phyloP scores from a whole-genome alignment of 2,113 vertebrate species.

The Pygathrix nemaeus region DNA sequence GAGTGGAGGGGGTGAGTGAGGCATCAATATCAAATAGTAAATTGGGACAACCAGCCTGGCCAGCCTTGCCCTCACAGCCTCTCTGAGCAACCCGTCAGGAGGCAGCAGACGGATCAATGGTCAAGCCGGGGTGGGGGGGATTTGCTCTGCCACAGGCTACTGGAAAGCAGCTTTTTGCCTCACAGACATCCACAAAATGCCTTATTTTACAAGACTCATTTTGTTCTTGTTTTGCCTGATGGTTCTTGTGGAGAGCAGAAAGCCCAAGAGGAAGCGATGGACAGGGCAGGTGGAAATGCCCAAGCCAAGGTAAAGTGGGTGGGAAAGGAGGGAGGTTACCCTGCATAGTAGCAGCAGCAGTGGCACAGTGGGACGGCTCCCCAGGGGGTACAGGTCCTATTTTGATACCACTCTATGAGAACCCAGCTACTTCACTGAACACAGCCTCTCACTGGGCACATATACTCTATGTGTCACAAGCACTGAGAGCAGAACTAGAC shows the following conservation, averaged over 20 bases:
- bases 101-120: constrained; percentile 79
- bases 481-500: not conserved
- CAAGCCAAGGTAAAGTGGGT: constrained; percentile 87
- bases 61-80: not conserved
- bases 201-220: constrained; percentile 84
- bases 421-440: not conserved
- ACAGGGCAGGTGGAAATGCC: constrained; percentile 84
- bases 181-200: constrained; percentile 84
- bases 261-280: constrained; percentile 89
- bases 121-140: constrained; percentile 59
- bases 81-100: not conserved
- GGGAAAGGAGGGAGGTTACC: not conserved
- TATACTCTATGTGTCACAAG: too few relatives aligned
- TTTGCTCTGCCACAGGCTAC: constrained; percentile 70
- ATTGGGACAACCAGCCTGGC: constrained; percentile 24
- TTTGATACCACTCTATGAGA: not conserved
- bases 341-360: not conserved
- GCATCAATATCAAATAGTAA: constrained; percentile 59
- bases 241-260: constrained; percentile 88
- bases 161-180: constrained; percentile 79
- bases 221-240: constrained; percentile 87
- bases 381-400: accelerated
- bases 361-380: not conserved
- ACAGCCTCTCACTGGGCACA: not conserved
- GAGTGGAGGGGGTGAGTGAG: constrained; percentile 5